Conservation (phyloP, 2,888 invertebrate species). For the Spilosoma lubricipeda region DNA sequence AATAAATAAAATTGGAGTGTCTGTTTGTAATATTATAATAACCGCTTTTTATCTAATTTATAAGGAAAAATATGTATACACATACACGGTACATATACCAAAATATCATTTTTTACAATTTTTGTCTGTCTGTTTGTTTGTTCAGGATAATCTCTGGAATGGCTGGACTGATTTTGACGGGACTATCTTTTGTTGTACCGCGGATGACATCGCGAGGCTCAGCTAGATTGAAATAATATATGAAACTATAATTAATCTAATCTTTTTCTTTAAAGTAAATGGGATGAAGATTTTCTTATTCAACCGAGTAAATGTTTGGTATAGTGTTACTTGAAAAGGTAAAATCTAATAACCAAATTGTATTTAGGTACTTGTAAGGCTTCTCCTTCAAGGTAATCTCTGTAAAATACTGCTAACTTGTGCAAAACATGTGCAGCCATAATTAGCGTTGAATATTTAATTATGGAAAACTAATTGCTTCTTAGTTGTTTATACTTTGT, state of each 20-base stretch:
- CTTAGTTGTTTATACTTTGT: background rate
- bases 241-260: conserved; percentile 20
- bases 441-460: background rate
- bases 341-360: conserved; percentile 5
- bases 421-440: background rate
- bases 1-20: conserved; percentile 28
- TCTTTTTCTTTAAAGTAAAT: conserved; percentile 20
- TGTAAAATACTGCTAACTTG: background rate
- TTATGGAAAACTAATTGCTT: background rate
- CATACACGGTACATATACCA: too few species aligned
- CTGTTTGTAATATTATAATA: too few species aligned
- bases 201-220: too few species aligned
- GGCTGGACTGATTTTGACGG: background rate
- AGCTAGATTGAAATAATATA: too few species aligned
- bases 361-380: conserved; percentile 7
- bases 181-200: too few species aligned
- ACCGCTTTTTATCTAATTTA: too few species aligned
- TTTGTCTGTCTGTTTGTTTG: too few species aligned
- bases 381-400: conserved; percentile 12
- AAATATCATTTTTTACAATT: too few species aligned
- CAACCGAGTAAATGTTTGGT: background rate
- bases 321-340: background rate
- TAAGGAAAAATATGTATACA: too few species aligned
- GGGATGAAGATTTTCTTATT: conserved; percentile 15
- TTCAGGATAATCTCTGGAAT: too few species aligned